Evolutionary conservation across 2,888 invertebrate species (phyloP).

Genomic region (Cremastinae sp.): DNA sequence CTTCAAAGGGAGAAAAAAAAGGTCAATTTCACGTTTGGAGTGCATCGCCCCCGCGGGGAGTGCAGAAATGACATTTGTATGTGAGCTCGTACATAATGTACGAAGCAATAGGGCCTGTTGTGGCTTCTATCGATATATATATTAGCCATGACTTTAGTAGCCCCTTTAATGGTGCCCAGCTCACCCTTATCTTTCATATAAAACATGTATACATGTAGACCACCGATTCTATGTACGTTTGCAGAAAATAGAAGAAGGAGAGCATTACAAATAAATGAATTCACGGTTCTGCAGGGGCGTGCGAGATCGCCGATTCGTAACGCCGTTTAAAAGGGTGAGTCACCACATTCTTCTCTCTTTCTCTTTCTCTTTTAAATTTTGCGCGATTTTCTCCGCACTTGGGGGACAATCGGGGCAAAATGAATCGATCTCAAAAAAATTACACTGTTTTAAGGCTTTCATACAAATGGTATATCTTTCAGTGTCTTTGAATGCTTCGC

Average conservation of each 20-base stretch:
- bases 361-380: background rate
- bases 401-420: too few species aligned
- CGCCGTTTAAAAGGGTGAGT: slow-evolving; percentile 65
- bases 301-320: slow-evolving; percentile 57
- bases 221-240: slow-evolving; percentile 2
- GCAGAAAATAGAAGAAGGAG: slow-evolving; percentile 48
- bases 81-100: slow-evolving; percentile 45
- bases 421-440: slow-evolving; percentile 11
- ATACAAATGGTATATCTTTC: too few species aligned
- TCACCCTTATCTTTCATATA: slow-evolving; percentile 54
- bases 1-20: slow-evolving; percentile 17
- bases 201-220: slow-evolving; percentile 3
- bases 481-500: too few species aligned
- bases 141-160: slow-evolving; percentile 52
- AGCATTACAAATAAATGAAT: slow-evolving; percentile 64
- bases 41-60: background rate
- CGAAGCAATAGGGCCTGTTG: slow-evolving; percentile 43
- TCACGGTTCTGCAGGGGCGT: slow-evolving; percentile 37
- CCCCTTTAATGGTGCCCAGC: slow-evolving; percentile 38
- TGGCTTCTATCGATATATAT: slow-evolving; percentile 27
- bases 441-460: background rate
- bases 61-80: slow-evolving; percentile 24
- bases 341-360: slow-evolving; percentile 48
- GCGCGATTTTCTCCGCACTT: slow-evolving; percentile 12
- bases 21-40: background rate